phyloP scores from a whole-genome alignment of 2,888 invertebrate genomes.

The Drosophila kambysellisi region DNA sequence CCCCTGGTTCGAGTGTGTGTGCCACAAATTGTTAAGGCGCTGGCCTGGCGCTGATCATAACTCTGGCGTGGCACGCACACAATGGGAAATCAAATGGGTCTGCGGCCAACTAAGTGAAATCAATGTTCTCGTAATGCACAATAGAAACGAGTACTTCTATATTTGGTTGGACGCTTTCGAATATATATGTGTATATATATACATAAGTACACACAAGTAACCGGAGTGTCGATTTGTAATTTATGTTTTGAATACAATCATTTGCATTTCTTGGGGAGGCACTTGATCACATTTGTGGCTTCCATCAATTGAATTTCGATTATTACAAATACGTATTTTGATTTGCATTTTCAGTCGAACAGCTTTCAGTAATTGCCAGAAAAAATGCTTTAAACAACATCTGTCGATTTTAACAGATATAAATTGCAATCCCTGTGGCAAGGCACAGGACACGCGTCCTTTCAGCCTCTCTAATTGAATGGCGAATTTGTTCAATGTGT shows the following conservation, averaged over 20 bases:
- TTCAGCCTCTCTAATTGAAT: slow-evolving; percentile 51
- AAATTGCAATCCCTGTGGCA: slow-evolving; percentile 37
- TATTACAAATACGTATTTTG: slow-evolving; percentile 11
- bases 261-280: slow-evolving; percentile 31
- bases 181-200: neutral
- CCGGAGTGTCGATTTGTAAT: slow-evolving; percentile 21
- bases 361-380: slow-evolving; percentile 40
- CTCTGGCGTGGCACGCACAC: slow-evolving; percentile 30
- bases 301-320: slow-evolving; percentile 37
- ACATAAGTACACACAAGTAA: neutral
- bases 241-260: slow-evolving; percentile 32
- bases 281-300: slow-evolving; percentile 42
- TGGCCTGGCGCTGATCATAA: slow-evolving; percentile 58
- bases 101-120: slow-evolving; percentile 57
- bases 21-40: slow-evolving; percentile 35
- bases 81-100: slow-evolving; percentile 18
- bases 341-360: slow-evolving; percentile 51
- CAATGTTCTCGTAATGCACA: slow-evolving; percentile 51
- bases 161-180: slow-evolving; percentile 34
- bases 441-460: slow-evolving; percentile 50
- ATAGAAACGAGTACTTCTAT: slow-evolving; percentile 28
- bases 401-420: slow-evolving; percentile 22
- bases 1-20: slow-evolving; percentile 1
- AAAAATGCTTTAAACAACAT: slow-evolving; percentile 22
- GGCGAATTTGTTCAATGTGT: slow-evolving; percentile 46